These are phyloP conservation scores for Corvus hawaiiensis DNA, from an alignment of 2,113 vertebrate species.

Conservation along the genomic window DNA sequence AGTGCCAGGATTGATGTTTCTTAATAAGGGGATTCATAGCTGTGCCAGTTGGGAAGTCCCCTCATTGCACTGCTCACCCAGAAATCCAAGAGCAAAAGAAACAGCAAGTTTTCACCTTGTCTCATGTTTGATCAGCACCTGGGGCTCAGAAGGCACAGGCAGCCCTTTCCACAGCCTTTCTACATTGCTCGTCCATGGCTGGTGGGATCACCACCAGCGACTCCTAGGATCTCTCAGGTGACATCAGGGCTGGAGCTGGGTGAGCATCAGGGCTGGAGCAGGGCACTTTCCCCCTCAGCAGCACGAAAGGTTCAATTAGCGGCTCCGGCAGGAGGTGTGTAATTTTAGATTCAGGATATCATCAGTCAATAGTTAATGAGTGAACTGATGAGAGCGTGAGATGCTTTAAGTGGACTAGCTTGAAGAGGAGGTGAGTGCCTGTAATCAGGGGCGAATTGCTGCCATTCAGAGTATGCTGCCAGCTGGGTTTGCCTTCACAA, in stretches of 20 bases:
- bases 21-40: background rate
- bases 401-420: conserved; percentile 47
- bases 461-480: conserved; percentile 39
- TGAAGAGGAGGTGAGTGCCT: conserved; percentile 58
- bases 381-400: conserved; percentile 53
- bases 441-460: conserved; percentile 60
- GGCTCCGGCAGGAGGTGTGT: conserved; percentile 25
- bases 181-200: rapidly evolving
- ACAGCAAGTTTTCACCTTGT: background rate
- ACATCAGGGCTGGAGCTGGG: background rate
- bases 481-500: conserved; percentile 54
- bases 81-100: background rate
- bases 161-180: background rate
- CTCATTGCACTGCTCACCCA: background rate
- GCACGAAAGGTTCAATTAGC: conserved; percentile 63
- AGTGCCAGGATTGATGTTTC: background rate
- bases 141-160: background rate
- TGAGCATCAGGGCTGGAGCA: background rate
- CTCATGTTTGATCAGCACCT: background rate
- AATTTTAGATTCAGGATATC: conserved; percentile 67
- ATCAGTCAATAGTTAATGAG: conserved; percentile 64
- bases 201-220: rapidly evolving
- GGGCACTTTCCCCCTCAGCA: conserved; percentile 19
- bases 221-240: background rate
- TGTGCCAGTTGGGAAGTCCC: background rate